Base-by-base conservation (phyloP, 53 echinoderm and acorn worm genomes). In the Mesocentrotus franciscanus region DNA sequence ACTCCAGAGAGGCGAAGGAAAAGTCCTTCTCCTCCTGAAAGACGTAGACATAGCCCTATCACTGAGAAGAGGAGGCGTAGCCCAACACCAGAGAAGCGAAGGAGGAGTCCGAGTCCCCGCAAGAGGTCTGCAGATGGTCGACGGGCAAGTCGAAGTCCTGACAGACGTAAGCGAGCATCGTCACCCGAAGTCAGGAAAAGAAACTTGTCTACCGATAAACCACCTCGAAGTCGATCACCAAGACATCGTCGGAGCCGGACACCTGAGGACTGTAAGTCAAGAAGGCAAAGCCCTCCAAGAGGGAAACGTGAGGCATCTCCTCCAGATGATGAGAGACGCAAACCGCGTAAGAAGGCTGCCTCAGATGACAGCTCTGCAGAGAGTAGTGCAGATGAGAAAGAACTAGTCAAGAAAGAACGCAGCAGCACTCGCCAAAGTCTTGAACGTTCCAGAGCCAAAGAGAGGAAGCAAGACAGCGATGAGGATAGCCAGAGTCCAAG, bases 21-120 rank as follows among this genome's bases (percentile, higher is more conserved):
- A 8, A 97, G 95, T 61, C 96, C 96, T 60, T 39, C 96, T 89
- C 96, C 95, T 2, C 96, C 96, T n/a, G 96, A 96, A 49, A 93
- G 49, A 24, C 96, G 97, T 2, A 85, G 95, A 17, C 84, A 91
- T 15, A 96, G 95, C 55, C 93, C 96, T 6, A 90, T 96, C 18
- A 96, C 97, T 9, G 97, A 96, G 29, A 96, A 92, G 64, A 83
- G 98, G 12, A 95, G 93, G 22, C 81, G 96, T 7, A 96, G 96
- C 61, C 94, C 91, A 5, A 81, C 96, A 84, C 64, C 8, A 85
- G 95, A 75, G 87, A 93, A 78, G 95, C 30, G 95, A 79, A 94
- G 33, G 78, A 95, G 74, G 94, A 81, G 95, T 60, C 92, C 95
- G 68, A 97, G 96, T 91, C 96, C 96, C 32, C 92, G 91, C 9